A percentile compares a stretch with the other conserved stretches of the same genome.
These are phyloP conservation scores for Copsychus sechellarum DNA, from an alignment of 2,113 vertebrate species.

Conservation along the genomic window DNA sequence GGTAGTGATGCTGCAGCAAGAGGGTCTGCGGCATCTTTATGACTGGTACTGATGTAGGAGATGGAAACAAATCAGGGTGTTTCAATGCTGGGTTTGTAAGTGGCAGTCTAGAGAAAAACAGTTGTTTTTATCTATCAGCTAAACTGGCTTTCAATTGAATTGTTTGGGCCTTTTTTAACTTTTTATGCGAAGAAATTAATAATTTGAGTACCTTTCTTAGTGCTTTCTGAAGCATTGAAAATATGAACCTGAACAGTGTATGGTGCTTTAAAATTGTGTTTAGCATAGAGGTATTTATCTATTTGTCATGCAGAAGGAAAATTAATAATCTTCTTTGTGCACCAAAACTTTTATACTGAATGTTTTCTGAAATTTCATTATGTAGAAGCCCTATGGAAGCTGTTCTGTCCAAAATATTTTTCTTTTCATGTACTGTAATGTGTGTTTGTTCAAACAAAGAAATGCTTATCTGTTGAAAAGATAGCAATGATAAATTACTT, in stretches of 20 bases:
- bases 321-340: slow-evolving; percentile 29
- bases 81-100: background rate
- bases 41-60: background rate
- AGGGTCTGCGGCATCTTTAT: background rate
- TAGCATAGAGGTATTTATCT: slow-evolving; percentile 39
- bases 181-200: slow-evolving; percentile 4
- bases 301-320: slow-evolving; percentile 46
- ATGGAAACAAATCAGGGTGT: background rate
- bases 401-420: slow-evolving; percentile 51
- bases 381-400: background rate
- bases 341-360: slow-evolving; percentile 17
- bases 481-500: slow-evolving; percentile 69
- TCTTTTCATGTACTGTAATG: slow-evolving; percentile 32
- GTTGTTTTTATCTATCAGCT: background rate
- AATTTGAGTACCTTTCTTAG: background rate
- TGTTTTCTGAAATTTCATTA: slow-evolving; percentile 37
- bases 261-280: slow-evolving; percentile 29
- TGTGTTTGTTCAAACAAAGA: slow-evolving; percentile 68
- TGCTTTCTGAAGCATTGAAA: slow-evolving; percentile 16
- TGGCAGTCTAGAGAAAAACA: background rate
- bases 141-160: background rate
- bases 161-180: background rate
- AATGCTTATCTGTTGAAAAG: slow-evolving; percentile 65
- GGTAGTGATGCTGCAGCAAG: background rate
- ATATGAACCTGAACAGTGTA: background rate